Evolutionary conservation across 2,888 invertebrate species (phyloP).

Genomic region (Nomada fabriciana): DNA sequence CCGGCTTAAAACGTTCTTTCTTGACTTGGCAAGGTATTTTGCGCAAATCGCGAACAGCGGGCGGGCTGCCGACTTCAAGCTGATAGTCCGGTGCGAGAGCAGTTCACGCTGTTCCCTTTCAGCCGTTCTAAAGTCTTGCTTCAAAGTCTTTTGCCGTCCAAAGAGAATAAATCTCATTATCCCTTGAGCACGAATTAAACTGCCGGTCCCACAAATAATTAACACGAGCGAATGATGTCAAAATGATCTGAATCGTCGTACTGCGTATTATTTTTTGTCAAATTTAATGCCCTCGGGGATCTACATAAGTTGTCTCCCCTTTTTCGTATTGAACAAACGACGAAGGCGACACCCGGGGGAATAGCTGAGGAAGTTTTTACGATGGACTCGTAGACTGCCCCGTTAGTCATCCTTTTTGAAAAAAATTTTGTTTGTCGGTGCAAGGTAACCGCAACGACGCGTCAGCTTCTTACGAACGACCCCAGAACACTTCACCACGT

Average conservation of each 20-base stretch:
- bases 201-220: too few species aligned
- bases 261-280: neutral
- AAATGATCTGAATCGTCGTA: neutral
- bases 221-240: neutral
- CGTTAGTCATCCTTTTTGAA: neutral
- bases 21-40: neutral
- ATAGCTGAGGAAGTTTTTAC: neutral
- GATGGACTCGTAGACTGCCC: neutral
- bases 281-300: neutral
- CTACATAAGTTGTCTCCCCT: neutral
- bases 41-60: slow-evolving; percentile 7
- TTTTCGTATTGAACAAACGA: slow-evolving; percentile 24
- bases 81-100: neutral
- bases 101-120: neutral
- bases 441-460: too few species aligned
- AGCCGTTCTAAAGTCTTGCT: neutral
- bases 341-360: slow-evolving; percentile 13
- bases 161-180: neutral
- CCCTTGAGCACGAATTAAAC: neutral
- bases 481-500: too few species aligned
- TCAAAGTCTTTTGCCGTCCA: too few species aligned
- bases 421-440: too few species aligned
- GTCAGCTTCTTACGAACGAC: too few species aligned
- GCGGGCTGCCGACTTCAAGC: slow-evolving; percentile 5
- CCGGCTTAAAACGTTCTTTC: slow-evolving; percentile 16